Percentiles rank a stretch among this genome's conserved stretches.
Conservation (phyloP, 2,888 invertebrate species). For the Amiota communis region DNA sequence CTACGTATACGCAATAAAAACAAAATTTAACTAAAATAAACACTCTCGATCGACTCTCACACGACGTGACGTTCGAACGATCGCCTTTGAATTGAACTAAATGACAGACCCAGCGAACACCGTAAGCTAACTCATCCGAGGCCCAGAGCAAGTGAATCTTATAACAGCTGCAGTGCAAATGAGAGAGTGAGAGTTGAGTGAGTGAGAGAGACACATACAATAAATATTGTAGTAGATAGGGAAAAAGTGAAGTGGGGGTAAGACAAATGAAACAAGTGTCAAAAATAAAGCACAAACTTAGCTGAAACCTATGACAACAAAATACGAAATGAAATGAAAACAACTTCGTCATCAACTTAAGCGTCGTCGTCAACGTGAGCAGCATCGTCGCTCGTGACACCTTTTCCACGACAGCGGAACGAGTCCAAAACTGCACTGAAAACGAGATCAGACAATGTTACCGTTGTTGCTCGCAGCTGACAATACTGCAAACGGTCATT, state of each 20-base stretch:
- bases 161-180: background rate
- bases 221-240: background rate
- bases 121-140: background rate
- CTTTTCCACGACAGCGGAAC: conserved; percentile 51
- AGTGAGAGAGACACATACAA: background rate
- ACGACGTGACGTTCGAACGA: conserved; percentile 54
- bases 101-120: conserved; percentile 45
- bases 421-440: conserved; percentile 62
- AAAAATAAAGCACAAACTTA: background rate
- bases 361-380: conserved; percentile 38
- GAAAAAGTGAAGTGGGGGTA: conserved; percentile 18
- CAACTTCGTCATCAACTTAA: conserved; percentile 14
- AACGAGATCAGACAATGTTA: conserved; percentile 53
- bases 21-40: conserved; percentile 27
- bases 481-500: conserved; percentile 45
- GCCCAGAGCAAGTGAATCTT: background rate
- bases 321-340: conserved; percentile 23
- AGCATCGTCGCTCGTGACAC: conserved; percentile 40
- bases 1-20: conserved; percentile 54
- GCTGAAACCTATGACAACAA: conserved; percentile 38
- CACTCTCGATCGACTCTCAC: conserved; percentile 41
- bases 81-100: conserved; percentile 61
- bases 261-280: background rate
- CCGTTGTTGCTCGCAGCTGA: conserved; percentile 12
- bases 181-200: background rate